Base-by-base conservation (phyloP, 2,797 vertebrate species). In the Gambusia yucatana region DNA sequence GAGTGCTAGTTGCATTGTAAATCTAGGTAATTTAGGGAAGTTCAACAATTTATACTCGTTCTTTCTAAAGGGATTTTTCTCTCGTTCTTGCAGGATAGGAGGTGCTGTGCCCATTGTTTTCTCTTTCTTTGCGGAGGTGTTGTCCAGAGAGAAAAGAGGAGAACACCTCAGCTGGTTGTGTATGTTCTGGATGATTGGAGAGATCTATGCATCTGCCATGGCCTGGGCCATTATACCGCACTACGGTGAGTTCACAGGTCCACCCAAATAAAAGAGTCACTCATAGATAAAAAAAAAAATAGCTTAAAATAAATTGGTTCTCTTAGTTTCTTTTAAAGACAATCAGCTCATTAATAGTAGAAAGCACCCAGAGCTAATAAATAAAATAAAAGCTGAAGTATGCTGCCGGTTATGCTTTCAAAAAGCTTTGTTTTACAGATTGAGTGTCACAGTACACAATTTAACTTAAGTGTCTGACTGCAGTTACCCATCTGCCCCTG, bases 101-200 rank as follows among this genome's bases (percentile, higher is more conserved):
- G 98, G 98, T 55, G 96, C 97, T 39, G 96, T 99, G 84, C 98
- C 98, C 50, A 97, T 97, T 0, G 98, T 99, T 44, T 99, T 99
- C 93, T 98, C 98, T 74, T 99, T 98, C 91, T 99, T 98, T 94
- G 97, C 98, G 1, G 98, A 99, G 95, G 97, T 99, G 39, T 95
- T 99, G 89, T 97, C 98, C 85, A 95, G 98, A 82, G 98, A 99
- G 93, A 99, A 99, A 90, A 94, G 98, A 84, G 98, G 98, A 0
- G 98, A 99, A 87, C 98, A 99, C 80, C 95, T 99, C 82, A 99
- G 98, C 87, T 99, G 98, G 98, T 94, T 99, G 78, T 99, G 98
- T 85, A 99, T 99, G 98, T 99, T 99, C 96, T 99, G 98, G 98
- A 99, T 99, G 98, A 99, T 99, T 20, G 98, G 98, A 0, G 98